Evolutionary conservation across 2,888 invertebrate species (phyloP), one percentile per base, ranked within the genome.

Genomic region (Gisinianus flammeolus): DNA sequence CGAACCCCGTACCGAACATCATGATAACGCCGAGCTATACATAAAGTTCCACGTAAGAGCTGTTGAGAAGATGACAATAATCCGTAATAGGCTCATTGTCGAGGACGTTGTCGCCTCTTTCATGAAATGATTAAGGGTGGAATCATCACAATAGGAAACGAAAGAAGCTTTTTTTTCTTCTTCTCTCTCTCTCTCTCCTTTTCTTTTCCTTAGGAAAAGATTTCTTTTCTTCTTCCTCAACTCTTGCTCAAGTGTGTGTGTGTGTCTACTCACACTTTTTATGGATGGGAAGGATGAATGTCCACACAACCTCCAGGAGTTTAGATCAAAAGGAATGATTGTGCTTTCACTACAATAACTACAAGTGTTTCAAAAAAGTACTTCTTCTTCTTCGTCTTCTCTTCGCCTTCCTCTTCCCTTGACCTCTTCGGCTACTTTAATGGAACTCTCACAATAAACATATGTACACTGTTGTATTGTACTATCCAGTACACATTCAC

Each of bases 11-110:
- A n/a, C 64, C 12, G 44, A 44, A 44, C 44, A 44, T 44, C 44
- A 44, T 44, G 44, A 44, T 44, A 44, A 44, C 44, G 19, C 19
- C 44, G 35, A 8, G 19, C 44, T 6, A 28, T 16, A 16, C 67
- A 67, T 30, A 68, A 56, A 35, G 24, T 44, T 44, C 44, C n/a
- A 67, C 35, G 35, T 66, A 66, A 66, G 68, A 35, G 35, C 31
- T n/a, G 73, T 35, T 58, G 62, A 62, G 62, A 54, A 62, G 73
- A 62, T 73, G 73, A 73, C 73, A 73, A 73, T 73, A 73, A 73
- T 73, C 73, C 73, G 73, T 73, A 73, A 73, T 73, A 73, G 73
- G 62, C 73, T 73, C 71, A 73, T 73, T 73, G 58, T 72, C 33
- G 22, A 62, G 62, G 56, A 72, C 58, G 72, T 72, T 72, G 73